Base-by-base conservation (phyloP, 2,888 invertebrate species). In the Atherix ibis region DNA sequence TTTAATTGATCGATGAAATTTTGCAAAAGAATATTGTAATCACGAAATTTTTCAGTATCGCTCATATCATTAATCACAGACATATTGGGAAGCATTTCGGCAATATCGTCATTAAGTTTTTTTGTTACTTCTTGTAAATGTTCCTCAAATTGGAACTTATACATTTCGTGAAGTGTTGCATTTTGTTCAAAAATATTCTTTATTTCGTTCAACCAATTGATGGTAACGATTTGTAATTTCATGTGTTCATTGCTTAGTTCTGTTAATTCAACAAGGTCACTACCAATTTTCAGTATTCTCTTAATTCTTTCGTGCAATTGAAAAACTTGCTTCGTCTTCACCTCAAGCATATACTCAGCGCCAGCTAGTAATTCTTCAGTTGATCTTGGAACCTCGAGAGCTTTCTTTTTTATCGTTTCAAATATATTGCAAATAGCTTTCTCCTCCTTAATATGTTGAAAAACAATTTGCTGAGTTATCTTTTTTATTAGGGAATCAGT, bases 91-190 rank as follows among this genome's bases (percentile, higher is more conserved):
- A 75, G 66, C 52, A 89, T 68, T 40, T 77, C 74, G 36, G 68
- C 61, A 16, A 89, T 70, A 48, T 80, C 76, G 29, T 66, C 62
- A 48, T 78, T 78, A 13, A 92, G 65, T 45, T 69, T 70, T 37
- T 71, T 71, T 6, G 81, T 75, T 43, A 73, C 74, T 32, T 66
- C 66, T 43, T 73, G 68, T 36, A 92, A 58, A 40, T 70, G 66
- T 49, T 88, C 88, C 62, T 94, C 92, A 56, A 89, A 79, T 44
- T 82, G 75, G 42, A 72, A 77, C 62, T 88, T 89, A 37, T 73
- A 75, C 14, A 76, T 68, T 62, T 92, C 91, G 52, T 79, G 83
- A 45, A 76, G 65, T 8, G 71, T 70, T 31, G 83, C 79, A 54
- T 85, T 87, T 46, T 70, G 70, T 19, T 87, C 82, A 49, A 91